These are phyloP conservation scores for Chloebia gouldiae DNA, from an alignment of 2,113 vertebrate species.

Conservation along the genomic window DNA sequence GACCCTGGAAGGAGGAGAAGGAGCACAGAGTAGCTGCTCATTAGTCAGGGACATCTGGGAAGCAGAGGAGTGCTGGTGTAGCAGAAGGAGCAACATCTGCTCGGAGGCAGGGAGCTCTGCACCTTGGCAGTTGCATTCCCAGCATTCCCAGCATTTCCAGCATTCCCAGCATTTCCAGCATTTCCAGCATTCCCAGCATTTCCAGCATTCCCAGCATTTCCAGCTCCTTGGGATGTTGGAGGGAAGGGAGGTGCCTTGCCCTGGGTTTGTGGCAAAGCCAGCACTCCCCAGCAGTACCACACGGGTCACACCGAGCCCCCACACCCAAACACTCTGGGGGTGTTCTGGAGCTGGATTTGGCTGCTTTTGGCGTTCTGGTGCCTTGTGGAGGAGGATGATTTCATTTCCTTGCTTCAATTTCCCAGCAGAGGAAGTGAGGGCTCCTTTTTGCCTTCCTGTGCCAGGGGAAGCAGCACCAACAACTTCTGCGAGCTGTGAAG, in stretches of 20 bases:
- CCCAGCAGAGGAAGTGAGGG: neutral
- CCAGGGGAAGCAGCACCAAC: neutral
- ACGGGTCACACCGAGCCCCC: fast-evolving
- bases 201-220: neutral
- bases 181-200: neutral
- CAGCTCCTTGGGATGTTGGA: neutral
- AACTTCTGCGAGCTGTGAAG: neutral
- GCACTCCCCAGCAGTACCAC: fast-evolving
- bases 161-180: neutral
- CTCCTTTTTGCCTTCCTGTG: neutral
- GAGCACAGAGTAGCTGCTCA: neutral
- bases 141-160: neutral
- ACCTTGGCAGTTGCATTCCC: neutral
- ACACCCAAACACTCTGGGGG: fast-evolving
- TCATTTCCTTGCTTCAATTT: neutral
- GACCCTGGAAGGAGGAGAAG: neutral
- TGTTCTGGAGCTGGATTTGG: neutral
- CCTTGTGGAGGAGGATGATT: neutral
- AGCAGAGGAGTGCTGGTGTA: neutral
- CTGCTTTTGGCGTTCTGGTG: neutral
- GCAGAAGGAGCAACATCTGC: neutral
- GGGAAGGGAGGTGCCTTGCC: neutral
- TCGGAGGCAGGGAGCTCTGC: fast-evolving
- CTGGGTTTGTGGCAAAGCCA: fast-evolving
- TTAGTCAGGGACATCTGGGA: neutral